A percentile compares a stretch with the other conserved stretches of the same genome.
Evolutionary conservation across 2,888 invertebrate species (phyloP).

Genomic region (Physocephala rufipes): DNA sequence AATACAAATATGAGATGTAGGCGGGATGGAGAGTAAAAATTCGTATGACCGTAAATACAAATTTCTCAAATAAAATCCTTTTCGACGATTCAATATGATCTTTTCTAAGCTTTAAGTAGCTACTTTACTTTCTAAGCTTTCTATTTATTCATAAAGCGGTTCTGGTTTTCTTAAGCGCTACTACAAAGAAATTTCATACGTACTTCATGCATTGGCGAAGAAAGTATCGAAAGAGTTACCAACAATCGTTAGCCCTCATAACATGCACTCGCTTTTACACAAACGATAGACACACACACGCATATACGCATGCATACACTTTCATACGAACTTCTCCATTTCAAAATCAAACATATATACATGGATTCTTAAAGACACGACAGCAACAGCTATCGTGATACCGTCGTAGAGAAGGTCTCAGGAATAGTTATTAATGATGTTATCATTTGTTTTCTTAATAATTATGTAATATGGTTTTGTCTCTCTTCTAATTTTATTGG

Average conservation of each 20-base stretch:
- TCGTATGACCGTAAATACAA: too few species aligned
- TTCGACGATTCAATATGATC: too few species aligned
- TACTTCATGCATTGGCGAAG: neutral
- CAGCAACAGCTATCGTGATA: neutral
- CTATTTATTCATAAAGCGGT: slow-evolving; percentile 23
- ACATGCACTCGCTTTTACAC: neutral
- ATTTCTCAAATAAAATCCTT: too few species aligned
- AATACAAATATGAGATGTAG: too few species aligned
- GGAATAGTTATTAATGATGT: neutral
- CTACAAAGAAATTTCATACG: neutral
- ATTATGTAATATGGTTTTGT: slow-evolving; percentile 2
- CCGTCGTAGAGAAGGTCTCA: neutral
- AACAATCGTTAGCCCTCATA: too few species aligned
- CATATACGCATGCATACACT: neutral
- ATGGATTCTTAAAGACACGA: slow-evolving; percentile 10
- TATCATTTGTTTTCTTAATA: neutral
- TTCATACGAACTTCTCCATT: too few species aligned
- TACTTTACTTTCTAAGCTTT: slow-evolving; percentile 30
- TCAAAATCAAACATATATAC: too few species aligned
- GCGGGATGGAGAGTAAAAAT: too few species aligned
- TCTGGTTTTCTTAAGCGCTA: slow-evolving; percentile 8
- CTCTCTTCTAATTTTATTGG: neutral
- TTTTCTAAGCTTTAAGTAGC: too few species aligned
- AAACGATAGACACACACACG: slow-evolving; percentile 13
- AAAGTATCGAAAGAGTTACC: neutral